These are phyloP conservation scores for Tipula lateralis DNA, from an alignment of 2,888 invertebrate species.

Conservation along the genomic window DNA sequence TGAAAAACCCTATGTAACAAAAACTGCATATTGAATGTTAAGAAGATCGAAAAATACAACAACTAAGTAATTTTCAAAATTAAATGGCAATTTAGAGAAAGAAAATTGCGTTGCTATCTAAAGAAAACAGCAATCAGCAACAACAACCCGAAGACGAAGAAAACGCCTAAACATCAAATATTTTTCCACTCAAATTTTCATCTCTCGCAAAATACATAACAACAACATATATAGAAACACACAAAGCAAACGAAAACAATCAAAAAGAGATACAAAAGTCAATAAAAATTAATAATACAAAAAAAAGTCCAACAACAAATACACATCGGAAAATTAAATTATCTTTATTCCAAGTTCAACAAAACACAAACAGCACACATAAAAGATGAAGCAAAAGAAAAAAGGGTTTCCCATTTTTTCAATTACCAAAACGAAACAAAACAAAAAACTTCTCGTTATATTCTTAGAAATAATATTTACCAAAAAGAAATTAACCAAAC, in stretches of 20 bases:
- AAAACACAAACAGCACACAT: constrained; percentile 13
- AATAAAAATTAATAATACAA: background rate
- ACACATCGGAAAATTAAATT: constrained; percentile 26
- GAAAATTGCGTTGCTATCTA: too few relatives aligned
- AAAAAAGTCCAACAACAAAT: background rate
- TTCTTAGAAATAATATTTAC: background rate
- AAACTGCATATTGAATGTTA: too few relatives aligned
- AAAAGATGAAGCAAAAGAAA: background rate
- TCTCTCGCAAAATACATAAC: background rate
- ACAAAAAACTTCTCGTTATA: constrained; percentile 2
- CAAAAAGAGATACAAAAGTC: constrained; percentile 14
- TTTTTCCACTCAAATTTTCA: constrained; percentile 7
- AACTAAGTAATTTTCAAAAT: too few relatives aligned
- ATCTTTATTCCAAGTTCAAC: constrained; percentile 29
- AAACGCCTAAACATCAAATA: background rate
- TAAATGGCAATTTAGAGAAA: too few relatives aligned
- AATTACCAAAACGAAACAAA: background rate
- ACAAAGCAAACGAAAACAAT: background rate
- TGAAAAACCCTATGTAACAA: too few relatives aligned
- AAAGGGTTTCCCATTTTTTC: background rate
- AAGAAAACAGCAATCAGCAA: background rate
- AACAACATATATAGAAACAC: background rate
- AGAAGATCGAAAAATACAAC: too few relatives aligned
- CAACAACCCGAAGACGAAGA: background rate
- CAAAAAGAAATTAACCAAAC: background rate